These are phyloP conservation scores for Lacanobia oleracea DNA, from an alignment of 2,888 invertebrate genomes.

Conservation along the genomic window DNA sequence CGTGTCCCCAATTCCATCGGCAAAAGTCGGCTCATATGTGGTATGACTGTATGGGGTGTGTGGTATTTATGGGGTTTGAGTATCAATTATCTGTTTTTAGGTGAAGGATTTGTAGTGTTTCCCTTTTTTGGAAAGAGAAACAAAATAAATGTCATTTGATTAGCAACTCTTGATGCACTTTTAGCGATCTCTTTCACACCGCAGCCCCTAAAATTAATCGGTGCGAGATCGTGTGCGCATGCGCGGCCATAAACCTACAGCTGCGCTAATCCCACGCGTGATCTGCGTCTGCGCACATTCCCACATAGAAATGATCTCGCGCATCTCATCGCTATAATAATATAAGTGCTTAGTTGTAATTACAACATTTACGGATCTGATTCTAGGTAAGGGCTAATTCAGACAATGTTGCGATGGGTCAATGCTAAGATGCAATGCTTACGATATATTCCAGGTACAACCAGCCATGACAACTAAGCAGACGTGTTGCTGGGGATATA, in stretches of 20 bases:
- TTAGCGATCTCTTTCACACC: neutral
- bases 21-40: neutral
- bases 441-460: no score
- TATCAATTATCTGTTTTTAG: neutral
- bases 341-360: slow-evolving; percentile 30
- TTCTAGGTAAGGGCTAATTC: neutral
- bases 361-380: neutral
- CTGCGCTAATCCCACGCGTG: slow-evolving; percentile 45
- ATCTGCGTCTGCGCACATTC: slow-evolving; percentile 54
- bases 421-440: no score
- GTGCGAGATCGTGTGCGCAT: slow-evolving; percentile 26
- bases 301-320: slow-evolving; percentile 39
- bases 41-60: no score
- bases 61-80: neutral
- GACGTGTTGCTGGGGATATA: no score
- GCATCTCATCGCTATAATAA: slow-evolving; percentile 18
- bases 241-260: slow-evolving; percentile 29
- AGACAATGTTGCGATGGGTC: neutral
- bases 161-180: neutral
- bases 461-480: no score
- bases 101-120: neutral
- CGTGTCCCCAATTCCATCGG: no score
- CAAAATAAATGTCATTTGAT: no score
- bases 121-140: neutral
- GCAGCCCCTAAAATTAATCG: slow-evolving; percentile 29